Evolutionary conservation across 2,113 vertebrate genomes (phyloP).

Genomic region (Suncus etruscus): DNA sequence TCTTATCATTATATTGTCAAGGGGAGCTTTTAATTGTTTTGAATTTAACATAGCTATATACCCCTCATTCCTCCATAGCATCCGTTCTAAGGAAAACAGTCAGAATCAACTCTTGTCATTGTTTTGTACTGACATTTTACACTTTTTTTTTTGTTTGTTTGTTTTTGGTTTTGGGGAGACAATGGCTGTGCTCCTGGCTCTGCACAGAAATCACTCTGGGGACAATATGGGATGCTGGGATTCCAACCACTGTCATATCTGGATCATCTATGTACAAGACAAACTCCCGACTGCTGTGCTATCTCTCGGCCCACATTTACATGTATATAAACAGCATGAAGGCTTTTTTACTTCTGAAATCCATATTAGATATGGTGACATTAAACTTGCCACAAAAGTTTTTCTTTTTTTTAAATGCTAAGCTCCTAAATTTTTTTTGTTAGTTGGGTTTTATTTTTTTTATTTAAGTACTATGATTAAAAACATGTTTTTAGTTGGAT

Average conservation of each 20-base stretch:
- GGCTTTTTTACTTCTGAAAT: neutral
- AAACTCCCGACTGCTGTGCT: too few relatives aligned
- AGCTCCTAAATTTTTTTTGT: too few relatives aligned
- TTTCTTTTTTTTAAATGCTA: neutral
- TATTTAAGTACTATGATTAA: too few relatives aligned
- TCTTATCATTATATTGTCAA: slow-evolving; percentile 57
- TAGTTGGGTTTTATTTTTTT: too few relatives aligned
- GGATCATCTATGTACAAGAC: too few relatives aligned
- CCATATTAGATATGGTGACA: neutral
- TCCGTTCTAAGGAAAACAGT: neutral
- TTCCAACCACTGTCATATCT: too few relatives aligned
- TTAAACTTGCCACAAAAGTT: neutral
- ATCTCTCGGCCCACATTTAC: neutral
- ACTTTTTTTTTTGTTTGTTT: too few relatives aligned
- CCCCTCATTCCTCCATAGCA: neutral
- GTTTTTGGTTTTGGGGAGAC: too few relatives aligned
- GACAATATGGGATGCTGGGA: too few relatives aligned
- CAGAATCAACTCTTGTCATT: neutral
- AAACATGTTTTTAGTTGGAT: too few relatives aligned
- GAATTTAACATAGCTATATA: neutral
- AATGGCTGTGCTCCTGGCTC: too few relatives aligned
- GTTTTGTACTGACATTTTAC: neutral
- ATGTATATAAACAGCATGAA: slow-evolving; percentile 1
- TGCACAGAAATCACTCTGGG: too few relatives aligned
- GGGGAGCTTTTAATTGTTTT: slow-evolving; percentile 1